Conservation (phyloP, 2,113 vertebrate genomes). For the Emydocephalus ijimae region DNA sequence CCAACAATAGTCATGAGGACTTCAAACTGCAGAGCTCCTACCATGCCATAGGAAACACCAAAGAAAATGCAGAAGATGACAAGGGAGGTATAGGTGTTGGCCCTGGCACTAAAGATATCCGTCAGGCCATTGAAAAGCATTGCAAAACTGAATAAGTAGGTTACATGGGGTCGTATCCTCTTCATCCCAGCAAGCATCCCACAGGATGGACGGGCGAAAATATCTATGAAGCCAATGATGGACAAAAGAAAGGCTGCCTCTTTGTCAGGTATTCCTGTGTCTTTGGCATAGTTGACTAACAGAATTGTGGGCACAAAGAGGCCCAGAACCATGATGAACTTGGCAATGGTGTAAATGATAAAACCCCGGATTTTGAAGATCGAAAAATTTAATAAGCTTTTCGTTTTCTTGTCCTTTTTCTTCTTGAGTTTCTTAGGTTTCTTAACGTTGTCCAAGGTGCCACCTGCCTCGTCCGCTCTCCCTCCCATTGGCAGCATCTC, state of each 20-base stretch:
- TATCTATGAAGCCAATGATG: conserved; percentile 78
- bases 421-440: conserved; percentile 59
- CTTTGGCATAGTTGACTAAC: conserved; percentile 79
- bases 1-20: conserved; percentile 77
- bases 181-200: conserved; percentile 73
- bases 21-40: conserved; percentile 78
- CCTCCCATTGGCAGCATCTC: conserved; percentile 61
- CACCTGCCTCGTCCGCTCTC: conserved; percentile 42
- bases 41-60: conserved; percentile 78
- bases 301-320: conserved; percentile 78
- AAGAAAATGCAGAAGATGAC: conserved; percentile 78
- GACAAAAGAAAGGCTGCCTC: conserved; percentile 77
- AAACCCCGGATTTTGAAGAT: conserved; percentile 73
- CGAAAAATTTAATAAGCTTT: conserved; percentile 73
- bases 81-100: conserved; percentile 63
- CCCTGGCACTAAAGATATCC: conserved; percentile 70
- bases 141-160: conserved; percentile 73
- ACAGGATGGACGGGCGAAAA: conserved; percentile 75
- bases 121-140: conserved; percentile 78
- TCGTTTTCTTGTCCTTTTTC: conserved; percentile 59
- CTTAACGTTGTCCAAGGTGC: conserved; percentile 51
- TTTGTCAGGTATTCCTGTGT: conserved; percentile 70
- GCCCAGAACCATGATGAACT: conserved; percentile 76
- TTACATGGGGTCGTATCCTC: conserved; percentile 65
- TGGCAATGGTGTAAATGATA: conserved; percentile 70